These are phyloP conservation scores for Bufo gargarizans DNA, from an alignment of 2,113 vertebrate species.

Conservation along the genomic window DNA sequence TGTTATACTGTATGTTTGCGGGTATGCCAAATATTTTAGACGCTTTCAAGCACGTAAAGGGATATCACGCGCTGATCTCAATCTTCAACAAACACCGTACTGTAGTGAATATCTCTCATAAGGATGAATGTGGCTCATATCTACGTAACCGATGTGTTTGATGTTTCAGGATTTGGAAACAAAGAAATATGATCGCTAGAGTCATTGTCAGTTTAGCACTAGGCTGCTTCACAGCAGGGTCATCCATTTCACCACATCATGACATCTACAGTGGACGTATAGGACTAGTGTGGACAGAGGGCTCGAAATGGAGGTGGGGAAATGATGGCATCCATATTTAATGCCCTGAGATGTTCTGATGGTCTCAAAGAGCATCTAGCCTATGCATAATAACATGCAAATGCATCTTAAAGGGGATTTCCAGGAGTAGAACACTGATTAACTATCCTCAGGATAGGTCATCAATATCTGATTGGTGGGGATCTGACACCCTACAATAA, in stretches of 20 bases:
- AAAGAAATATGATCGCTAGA: background rate
- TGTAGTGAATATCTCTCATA: background rate
- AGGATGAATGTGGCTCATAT: background rate
- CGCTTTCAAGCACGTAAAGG: background rate
- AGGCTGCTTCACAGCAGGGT: background rate
- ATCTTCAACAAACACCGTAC: background rate
- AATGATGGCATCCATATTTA: background rate
- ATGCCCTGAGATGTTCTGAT: background rate
- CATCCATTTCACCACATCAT: background rate
- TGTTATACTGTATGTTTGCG: constrained; percentile 19
- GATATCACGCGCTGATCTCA: background rate
- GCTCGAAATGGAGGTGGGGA: background rate
- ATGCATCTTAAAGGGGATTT: background rate
- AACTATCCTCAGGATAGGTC: too few relatives aligned
- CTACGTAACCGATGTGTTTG: background rate
- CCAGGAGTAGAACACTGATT: too few relatives aligned
- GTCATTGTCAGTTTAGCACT: background rate
- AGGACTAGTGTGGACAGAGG: background rate
- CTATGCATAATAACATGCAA: background rate
- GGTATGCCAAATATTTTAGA: constrained; percentile 14
- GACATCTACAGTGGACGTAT: background rate
- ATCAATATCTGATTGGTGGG: too few relatives aligned
- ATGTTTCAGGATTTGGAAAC: background rate
- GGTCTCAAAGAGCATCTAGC: background rate
- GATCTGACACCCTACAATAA: too few relatives aligned